Conservation (phyloP, 2,113 vertebrate species). For the Macrotis lagotis region DNA sequence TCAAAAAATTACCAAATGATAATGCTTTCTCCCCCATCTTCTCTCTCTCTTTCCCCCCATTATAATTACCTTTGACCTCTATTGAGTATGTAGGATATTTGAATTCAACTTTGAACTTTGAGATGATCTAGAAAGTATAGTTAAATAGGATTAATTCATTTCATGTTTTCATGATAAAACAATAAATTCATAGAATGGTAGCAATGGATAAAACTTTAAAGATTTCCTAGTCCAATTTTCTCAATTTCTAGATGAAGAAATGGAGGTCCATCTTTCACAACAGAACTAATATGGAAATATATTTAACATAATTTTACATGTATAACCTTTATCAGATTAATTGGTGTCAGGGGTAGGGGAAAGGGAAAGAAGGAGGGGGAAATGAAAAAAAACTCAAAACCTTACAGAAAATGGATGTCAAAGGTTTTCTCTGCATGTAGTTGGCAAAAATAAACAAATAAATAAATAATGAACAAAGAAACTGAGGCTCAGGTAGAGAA, state of each 20-base stretch:
- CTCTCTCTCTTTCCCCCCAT: not conserved
- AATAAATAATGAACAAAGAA: too few species aligned
- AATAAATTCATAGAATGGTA: not conserved
- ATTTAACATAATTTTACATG: too few species aligned
- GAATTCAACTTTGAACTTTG: not conserved
- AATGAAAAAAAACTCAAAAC: too few species aligned
- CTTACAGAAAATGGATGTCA: too few species aligned
- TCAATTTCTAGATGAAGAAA: not conserved
- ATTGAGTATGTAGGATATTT: not conserved
- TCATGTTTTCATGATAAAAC: not conserved
- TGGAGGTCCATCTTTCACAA: too few species aligned
- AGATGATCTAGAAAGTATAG: not conserved
- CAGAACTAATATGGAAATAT: too few species aligned
- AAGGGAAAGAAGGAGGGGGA: too few species aligned
- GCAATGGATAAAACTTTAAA: too few species aligned
- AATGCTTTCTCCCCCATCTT: not conserved
- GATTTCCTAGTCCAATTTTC: not conserved
- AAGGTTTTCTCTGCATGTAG: too few species aligned
- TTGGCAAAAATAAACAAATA: too few species aligned
- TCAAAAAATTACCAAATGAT: not conserved
- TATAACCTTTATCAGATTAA: too few species aligned
- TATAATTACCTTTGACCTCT: not conserved
- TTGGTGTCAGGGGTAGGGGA: too few species aligned
- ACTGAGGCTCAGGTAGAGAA: not conserved
- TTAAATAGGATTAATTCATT: not conserved